Evolutionary conservation across 2,797 vertebrate species (phyloP).

Genomic region (Microctenopoma stevenorrisi): DNA sequence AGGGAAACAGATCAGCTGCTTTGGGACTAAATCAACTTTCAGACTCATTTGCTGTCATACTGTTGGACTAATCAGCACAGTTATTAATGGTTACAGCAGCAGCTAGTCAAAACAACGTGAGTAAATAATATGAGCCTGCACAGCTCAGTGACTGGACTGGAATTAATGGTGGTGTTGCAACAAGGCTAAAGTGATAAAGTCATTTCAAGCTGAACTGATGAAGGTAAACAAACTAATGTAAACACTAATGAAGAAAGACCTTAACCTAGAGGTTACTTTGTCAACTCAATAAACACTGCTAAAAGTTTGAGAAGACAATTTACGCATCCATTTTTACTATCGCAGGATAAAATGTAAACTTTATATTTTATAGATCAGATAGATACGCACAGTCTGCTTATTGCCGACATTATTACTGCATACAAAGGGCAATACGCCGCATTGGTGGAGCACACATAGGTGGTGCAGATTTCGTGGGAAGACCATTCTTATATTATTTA

Average conservation of each 20-base stretch:
- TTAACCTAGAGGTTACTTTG: not conserved
- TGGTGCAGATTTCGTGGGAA: not conserved
- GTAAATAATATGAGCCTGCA: slow-evolving; percentile 22
- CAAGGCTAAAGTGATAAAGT: slow-evolving; percentile 31
- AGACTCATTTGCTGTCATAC: slow-evolving; percentile 6
- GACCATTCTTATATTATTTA: too few relatives aligned
- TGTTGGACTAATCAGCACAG: slow-evolving; percentile 23
- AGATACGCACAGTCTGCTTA: too few relatives aligned
- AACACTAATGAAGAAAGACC: slow-evolving; percentile 1
- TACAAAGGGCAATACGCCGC: not conserved
- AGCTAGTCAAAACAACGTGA: slow-evolving; percentile 21
- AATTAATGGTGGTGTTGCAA: slow-evolving; percentile 8
- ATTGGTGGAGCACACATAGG: not conserved
- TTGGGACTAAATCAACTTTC: slow-evolving; percentile 9
- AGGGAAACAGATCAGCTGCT: not conserved
- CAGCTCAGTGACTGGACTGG: slow-evolving; percentile 12
- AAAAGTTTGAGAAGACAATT: not conserved
- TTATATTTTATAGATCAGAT: too few relatives aligned
- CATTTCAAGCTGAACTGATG: slow-evolving; percentile 15
- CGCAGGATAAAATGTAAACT: not conserved
- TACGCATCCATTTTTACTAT: not conserved
- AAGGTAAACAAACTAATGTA: slow-evolving; percentile 6
- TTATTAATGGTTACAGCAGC: slow-evolving; percentile 24
- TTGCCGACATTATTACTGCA: not conserved
- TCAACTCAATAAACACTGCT: not conserved